Base-by-base conservation (phyloP, 1,140 invertebrate species). In the Caenorhabditis brenneri region DNA sequence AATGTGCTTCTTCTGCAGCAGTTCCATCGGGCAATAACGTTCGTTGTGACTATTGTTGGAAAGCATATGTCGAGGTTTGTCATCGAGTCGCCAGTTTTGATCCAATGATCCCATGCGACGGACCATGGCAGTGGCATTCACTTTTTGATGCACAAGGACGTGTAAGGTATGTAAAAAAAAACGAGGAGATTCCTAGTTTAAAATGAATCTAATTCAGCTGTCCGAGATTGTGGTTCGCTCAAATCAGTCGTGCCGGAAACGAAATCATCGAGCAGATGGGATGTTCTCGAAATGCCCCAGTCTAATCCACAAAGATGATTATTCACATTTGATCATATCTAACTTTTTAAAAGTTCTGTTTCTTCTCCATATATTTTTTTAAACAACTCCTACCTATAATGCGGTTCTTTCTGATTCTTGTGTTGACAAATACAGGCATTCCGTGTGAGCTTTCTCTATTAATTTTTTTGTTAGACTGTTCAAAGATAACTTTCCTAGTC, bases 401-500 rank as follows among this genome's bases (percentile, higher is more conserved):
- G 36, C 65, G 65, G 65, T 74, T 74, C 4, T 42, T 4, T 24
- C 24, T 74, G n/a, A 74, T 74, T 74, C 65, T 74, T 74, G 33
- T 74, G 36, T 46, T 42, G 65, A 74, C 65, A 36, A 74, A 74
- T 74, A 74, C 65, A 36, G 65, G 65, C 65, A 74, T 42, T 42
- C 65, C 65, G 65, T 42, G n/a, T 42, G 65, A 74, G 65, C 65
- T 39, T 42, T 74, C 16, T 10, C 22, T 36, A 42, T 22, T 74
- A 10, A 22, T 33, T 22, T 6, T 36, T 42, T 12, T 33, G 7
- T 65, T 36, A n/a, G n/a, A n/a, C n/a, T n/a, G n/a, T n/a, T n/a
- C n/a, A n/a, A n/a, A n/a, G n/a, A n/a, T n/a, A n/a, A n/a, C n/a
- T n/a, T n/a, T n/a, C n/a, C n/a, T n/a, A n/a, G n/a, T n/a, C n/a